Conservation (phyloP, 2,113 vertebrate genomes). For the Ifrita kowaldi region DNA sequence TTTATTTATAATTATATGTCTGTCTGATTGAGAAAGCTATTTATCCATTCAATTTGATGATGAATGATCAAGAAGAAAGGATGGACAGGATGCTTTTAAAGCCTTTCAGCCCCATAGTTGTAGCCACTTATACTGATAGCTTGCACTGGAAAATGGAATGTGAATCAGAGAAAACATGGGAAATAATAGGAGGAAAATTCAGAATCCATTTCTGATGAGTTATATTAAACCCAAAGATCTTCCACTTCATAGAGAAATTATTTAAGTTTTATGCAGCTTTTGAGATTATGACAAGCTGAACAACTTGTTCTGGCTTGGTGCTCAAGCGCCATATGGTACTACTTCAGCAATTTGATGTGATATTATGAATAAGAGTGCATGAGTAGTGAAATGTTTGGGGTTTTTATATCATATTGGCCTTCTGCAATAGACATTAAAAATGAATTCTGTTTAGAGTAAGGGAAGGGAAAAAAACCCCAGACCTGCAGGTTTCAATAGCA, state of each 20-base stretch:
- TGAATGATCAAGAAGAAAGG: constrained; percentile 32
- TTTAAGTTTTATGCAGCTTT: constrained; percentile 70
- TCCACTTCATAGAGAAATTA: constrained; percentile 68
- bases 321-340: constrained; percentile 59
- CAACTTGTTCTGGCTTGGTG: constrained; percentile 65
- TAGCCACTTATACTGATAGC: constrained; percentile 41
- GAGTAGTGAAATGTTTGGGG: constrained; percentile 66
- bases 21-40: constrained; percentile 25
- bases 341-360: constrained; percentile 70
- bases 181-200: constrained; percentile 27
- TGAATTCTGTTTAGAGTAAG: constrained; percentile 26
- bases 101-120: constrained; percentile 1
- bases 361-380: constrained; percentile 68
- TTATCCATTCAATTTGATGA: background rate
- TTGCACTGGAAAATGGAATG: background rate
- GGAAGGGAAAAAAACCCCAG: background rate
- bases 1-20: constrained; percentile 39
- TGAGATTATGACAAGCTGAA: constrained; percentile 61
- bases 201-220: constrained; percentile 47
- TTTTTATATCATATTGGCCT: constrained; percentile 59
- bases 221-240: constrained; percentile 61
- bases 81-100: constrained; percentile 28
- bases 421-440: constrained; percentile 52
- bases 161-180: background rate
- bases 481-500: background rate